These are phyloP conservation scores for Odocoileus virginianus DNA, from an alignment of 2,113 vertebrate genomes.

Conservation along the genomic window DNA sequence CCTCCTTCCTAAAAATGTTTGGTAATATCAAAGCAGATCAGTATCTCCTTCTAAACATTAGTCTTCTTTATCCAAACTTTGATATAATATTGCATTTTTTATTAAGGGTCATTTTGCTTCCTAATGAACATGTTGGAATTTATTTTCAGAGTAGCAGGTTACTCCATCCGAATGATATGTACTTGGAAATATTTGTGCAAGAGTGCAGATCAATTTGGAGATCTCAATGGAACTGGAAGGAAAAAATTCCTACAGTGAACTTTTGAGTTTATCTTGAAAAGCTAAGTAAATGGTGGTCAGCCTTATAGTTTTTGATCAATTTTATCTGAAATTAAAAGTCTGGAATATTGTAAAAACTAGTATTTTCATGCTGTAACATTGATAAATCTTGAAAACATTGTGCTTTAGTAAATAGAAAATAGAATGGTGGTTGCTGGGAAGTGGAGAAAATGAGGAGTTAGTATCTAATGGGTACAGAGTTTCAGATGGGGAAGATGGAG, in stretches of 20 bases:
- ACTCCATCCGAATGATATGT: neutral
- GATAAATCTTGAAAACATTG: neutral
- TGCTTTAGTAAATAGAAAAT: neutral
- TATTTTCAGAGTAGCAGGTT: neutral
- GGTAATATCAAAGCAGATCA: neutral
- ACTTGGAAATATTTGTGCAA: neutral
- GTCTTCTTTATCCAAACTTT: slow-evolving; percentile 14
- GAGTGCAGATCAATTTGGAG: slow-evolving; percentile 14
- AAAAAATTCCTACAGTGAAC: neutral
- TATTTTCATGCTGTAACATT: neutral
- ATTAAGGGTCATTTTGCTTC: slow-evolving; percentile 1
- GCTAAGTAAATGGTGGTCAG: neutral
- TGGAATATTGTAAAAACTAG: neutral
- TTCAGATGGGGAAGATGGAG: neutral
- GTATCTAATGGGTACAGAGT: neutral
- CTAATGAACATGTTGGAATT: neutral
- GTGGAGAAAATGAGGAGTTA: neutral
- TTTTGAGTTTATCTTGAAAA: slow-evolving; percentile 13
- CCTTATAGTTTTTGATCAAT: neutral
- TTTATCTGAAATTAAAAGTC: slow-evolving; percentile 13
- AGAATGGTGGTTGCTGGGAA: neutral
- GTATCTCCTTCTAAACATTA: neutral
- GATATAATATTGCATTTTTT: neutral
- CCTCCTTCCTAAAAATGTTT: neutral
- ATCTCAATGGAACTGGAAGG: neutral